Evolutionary conservation across 2,888 invertebrate genomes (phyloP), one percentile per base, ranked within the genome.

Genomic region (Nomada ruficornis): DNA sequence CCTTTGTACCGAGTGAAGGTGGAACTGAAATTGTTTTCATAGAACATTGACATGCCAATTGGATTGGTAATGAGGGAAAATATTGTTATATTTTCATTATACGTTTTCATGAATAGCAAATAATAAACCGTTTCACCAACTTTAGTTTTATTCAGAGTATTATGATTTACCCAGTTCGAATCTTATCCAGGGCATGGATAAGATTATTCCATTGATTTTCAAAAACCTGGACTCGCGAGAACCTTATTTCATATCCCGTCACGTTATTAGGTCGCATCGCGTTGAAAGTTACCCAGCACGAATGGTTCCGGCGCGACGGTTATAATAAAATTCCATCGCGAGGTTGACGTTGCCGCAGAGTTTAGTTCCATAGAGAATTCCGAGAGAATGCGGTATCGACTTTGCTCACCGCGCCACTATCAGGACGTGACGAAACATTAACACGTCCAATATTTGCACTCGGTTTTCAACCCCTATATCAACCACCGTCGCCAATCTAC

Each of bases 281-380:
- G 65, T 64, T 73, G 29, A 76, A 72, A 64, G 64, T 81, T 74
- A 42, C 23, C 18, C 20, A 3, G 57, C 59, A 26, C 26, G 70
- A 78, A 62, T 47, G 4, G 44, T 55, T 62, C 42, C 52, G 20
- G 13, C 23, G 59, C 60, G 62, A 79, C 88, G 83, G 88, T 89
- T 90, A 88, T 89, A 90, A 87, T 87, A 88, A 90, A 92, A 91
- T 90, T 90, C 86, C 89, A 91, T 91, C 86, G 86, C 86, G 83
- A 64, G 76, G 26, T 69, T 77, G 87, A 79, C 86, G 88, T 84
- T 85, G 80, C 86, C 85, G 84, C 89, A 88, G 86, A 88, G 86
- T 89, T 91, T 88, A 89, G 91, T 91, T 89, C 90, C 91, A 88
- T 89, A 84, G 91, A 90, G 92, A 92, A 92, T 92, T 90, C 65